phyloP scores from a whole-genome alignment of 30 jellyfish, hydroid and myxozoan genomes.

The Pelagia noctiluca region DNA sequence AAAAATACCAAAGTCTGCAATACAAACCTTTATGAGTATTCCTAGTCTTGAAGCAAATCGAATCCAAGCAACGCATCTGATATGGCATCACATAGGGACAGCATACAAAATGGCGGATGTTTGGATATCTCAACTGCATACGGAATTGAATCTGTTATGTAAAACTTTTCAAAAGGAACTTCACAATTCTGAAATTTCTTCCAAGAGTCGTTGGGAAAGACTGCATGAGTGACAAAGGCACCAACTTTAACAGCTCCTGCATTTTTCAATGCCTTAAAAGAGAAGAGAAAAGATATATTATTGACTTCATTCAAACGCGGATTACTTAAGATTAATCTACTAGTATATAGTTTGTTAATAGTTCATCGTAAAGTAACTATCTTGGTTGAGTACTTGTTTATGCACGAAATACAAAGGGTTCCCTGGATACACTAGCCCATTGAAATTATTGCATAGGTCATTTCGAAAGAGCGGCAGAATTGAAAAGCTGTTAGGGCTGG shows the following conservation, averaged over 20 bases:
- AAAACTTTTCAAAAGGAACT: slow-evolving; percentile 76
- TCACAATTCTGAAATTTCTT: slow-evolving; percentile 62
- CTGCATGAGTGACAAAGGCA: slow-evolving; percentile 93
- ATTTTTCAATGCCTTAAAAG: slow-evolving; percentile 64
- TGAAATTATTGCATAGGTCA: no score
- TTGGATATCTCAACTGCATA: slow-evolving; percentile 84
- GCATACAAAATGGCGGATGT: slow-evolving; percentile 68
- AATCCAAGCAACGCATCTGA: slow-evolving; percentile 82
- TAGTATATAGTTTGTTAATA: no score
- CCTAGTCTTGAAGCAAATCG: slow-evolving; percentile 53
- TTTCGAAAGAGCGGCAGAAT: no score
- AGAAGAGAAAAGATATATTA: background rate
- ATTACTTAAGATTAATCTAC: no score
- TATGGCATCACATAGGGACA: slow-evolving; percentile 84
- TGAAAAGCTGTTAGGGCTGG: no score
- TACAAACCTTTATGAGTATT: no score
- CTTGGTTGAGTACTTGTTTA: no score
- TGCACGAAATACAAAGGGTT: no score
- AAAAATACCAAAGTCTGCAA: no score
- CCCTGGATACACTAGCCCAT: no score
- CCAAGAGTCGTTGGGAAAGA: slow-evolving; percentile 96
- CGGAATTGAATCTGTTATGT: slow-evolving; percentile 95
- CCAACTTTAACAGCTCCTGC: slow-evolving; percentile 85
- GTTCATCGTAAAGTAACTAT: no score
- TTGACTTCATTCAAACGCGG: background rate